Conservation (phyloP, 2,888 invertebrate species). For the Sabatieria punctata region DNA sequence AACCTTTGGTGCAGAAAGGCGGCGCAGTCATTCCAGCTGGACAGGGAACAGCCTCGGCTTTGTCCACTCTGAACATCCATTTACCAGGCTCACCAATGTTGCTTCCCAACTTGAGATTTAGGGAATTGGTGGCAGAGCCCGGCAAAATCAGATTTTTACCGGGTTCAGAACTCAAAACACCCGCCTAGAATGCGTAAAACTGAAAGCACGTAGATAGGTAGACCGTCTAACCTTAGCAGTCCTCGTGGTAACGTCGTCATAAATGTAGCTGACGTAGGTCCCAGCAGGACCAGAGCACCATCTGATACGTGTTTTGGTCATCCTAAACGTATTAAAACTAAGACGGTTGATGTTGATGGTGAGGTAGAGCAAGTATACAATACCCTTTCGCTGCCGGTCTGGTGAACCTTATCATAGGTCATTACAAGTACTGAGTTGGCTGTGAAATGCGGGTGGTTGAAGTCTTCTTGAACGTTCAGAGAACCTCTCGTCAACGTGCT, state of each 20-base stretch:
- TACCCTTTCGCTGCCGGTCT: too few species aligned
- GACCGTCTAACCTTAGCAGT: conserved; percentile 12
- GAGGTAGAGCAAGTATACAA: too few species aligned
- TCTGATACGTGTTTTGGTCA: conserved; percentile 29
- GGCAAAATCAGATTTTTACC: too few species aligned
- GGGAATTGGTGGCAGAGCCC: too few species aligned
- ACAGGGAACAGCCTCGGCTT: conserved; percentile 16
- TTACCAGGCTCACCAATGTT: conserved; percentile 26
- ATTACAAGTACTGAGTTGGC: conserved; percentile 22
- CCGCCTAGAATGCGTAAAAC: too few species aligned
- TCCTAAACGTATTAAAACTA: too few species aligned
- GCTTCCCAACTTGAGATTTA: too few species aligned
- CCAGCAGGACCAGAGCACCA: conserved; percentile 15
- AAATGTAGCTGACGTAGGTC: conserved; percentile 22
- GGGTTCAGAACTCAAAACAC: too few species aligned
- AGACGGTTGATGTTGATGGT: too few species aligned
- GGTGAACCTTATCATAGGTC: conserved; percentile 22
- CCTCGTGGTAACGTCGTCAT: conserved; percentile 13
- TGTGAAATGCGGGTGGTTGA: conserved; percentile 16
- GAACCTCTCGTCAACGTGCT: conserved; percentile 17
- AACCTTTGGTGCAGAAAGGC: conserved; percentile 23
- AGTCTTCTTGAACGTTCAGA: conserved; percentile 17
- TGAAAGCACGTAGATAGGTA: too few species aligned
- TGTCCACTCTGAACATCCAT: conserved; percentile 25
- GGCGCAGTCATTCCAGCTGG: conserved; percentile 21